Evolutionary conservation across 2,113 vertebrate species (phyloP).

Genomic region (Zeus faber): DNA sequence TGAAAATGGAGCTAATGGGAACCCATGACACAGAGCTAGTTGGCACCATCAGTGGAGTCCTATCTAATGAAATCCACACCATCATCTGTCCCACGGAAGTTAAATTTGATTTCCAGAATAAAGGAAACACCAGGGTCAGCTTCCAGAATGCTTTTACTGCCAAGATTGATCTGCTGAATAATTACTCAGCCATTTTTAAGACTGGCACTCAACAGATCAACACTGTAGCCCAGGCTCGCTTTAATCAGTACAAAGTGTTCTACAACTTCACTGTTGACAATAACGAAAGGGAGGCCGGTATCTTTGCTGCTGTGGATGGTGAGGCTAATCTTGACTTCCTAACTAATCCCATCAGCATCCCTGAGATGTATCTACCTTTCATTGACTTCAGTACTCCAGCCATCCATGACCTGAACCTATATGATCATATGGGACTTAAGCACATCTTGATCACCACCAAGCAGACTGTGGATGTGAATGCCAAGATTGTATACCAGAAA

Average conservation of each 20-base stretch:
- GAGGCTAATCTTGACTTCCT: conserved; percentile 89
- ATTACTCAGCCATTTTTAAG: conserved; percentile 78
- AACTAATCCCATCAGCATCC: conserved; percentile 78
- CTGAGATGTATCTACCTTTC: conserved; percentile 77
- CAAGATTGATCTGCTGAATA: conserved; percentile 87
- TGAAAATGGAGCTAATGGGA: conserved; percentile 77
- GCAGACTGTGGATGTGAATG: conserved; percentile 81
- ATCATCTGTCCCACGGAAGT: conserved; percentile 69
- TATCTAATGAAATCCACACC: conserved; percentile 79
- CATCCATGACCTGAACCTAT: conserved; percentile 79
- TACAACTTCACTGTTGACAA: conserved; percentile 81
- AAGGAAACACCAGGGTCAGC: conserved; percentile 80
- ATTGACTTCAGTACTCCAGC: conserved; percentile 70
- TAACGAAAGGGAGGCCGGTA: conserved; percentile 71
- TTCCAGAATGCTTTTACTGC: conserved; percentile 75
- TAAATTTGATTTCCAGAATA: conserved; percentile 76
- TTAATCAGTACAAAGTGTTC: conserved; percentile 85
- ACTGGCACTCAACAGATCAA: conserved; percentile 74
- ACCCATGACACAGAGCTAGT: conserved; percentile 77
- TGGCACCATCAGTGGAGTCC: conserved; percentile 74
- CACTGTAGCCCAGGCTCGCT: conserved; percentile 75
- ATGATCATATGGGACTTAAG: conserved; percentile 81
- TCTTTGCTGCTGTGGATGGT: conserved; percentile 74
- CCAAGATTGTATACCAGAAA: conserved; percentile 85
- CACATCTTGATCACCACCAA: conserved; percentile 82